These are phyloP conservation scores for Trachops cirrhosus DNA, from an alignment of 2,797 vertebrate genomes.

Conservation along the genomic window DNA sequence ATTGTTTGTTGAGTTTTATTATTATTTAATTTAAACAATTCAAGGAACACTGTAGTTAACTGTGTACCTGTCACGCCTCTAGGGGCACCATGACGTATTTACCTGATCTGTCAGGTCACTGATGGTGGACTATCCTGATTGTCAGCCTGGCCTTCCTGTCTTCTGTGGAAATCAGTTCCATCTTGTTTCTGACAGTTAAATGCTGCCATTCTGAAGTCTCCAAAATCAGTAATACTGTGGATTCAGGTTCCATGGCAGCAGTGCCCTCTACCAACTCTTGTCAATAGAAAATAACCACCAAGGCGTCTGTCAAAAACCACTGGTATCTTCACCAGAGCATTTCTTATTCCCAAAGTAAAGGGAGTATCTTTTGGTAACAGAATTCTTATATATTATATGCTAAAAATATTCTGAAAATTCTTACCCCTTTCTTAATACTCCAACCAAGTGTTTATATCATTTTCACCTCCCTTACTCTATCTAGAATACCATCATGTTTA, in stretches of 20 bases:
- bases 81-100: background rate
- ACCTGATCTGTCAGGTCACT: background rate
- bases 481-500: background rate
- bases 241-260: background rate
- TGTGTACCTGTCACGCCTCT: background rate
- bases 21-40: background rate
- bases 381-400: background rate
- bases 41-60: background rate
- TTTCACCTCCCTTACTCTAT: background rate
- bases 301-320: background rate
- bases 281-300: background rate
- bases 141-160: background rate
- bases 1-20: background rate
- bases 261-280: background rate
- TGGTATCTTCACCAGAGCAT: background rate
- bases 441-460: background rate
- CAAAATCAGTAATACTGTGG: background rate
- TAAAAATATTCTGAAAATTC: background rate
- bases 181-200: background rate
- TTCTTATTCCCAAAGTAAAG: background rate
- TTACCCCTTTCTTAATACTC: background rate
- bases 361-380: background rate
- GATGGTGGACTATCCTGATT: background rate
- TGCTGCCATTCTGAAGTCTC: background rate
- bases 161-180: background rate